Evolutionary conservation across 2,797 vertebrate species (phyloP), one percentile per base, ranked within the genome.

Genomic region (Kryptopterus vitreolus): DNA sequence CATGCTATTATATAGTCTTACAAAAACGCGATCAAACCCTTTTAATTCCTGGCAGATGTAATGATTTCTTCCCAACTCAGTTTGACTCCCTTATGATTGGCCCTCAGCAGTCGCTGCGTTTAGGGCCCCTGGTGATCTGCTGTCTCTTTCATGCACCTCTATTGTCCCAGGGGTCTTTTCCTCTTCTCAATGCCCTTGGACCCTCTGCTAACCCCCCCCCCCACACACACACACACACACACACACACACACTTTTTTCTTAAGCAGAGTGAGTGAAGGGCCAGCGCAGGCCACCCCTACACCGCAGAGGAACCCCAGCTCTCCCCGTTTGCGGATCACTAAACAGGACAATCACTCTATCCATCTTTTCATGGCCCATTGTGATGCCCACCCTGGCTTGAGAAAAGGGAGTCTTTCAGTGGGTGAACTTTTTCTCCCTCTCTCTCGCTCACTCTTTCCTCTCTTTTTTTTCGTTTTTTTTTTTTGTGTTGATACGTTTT

Each of bases 261-360:
- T 80, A 86, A 86, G 88, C 86, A 90, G 90, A 94, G 89, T 92
- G 90, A 91, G 93, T 93, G 93, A 93, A 94, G 91, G 91, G 89
- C 90, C 88, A 89, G 90, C 91, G 90, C 92, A 92, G 93, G 91
- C 90, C 85, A 92, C 92, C 88, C 90, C 92, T 91, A 89, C 90
- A 91, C 82, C 88, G 88, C 79, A 46, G 80, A 89, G 90, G 89
- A 92, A 93, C 93, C 88, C 90, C 82, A 82, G 87, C 90, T 90
- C 88, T 88, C 89, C 87, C 84, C 86, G 90, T 95, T 95, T 87
- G 90, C 89, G 93, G 95, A 95, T 96, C 95, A 95, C 93, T 95
- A 95, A 95, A 93, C 95, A 94, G 93, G 94, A 96, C 94, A 94
- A 94, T 95, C 93, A 94, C 91, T 91, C 93, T 90, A 95, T 94